Percentiles rank a stretch among this genome's conserved stretches.
These are phyloP conservation scores for Pheosia gnoma DNA, from an alignment of 2,888 invertebrate species.

Conservation along the genomic window DNA sequence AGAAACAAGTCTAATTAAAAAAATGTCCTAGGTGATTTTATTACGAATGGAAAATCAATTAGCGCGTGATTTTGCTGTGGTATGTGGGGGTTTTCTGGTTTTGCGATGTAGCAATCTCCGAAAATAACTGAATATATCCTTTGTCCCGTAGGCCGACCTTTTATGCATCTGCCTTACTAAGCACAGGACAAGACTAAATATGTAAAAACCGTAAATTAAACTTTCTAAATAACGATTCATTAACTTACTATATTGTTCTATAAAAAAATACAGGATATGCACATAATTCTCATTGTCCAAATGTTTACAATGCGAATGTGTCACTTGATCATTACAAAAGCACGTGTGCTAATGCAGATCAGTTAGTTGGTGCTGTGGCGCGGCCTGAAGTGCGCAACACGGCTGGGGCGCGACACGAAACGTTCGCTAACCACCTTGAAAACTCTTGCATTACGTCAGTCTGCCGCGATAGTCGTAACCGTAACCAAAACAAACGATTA, in stretches of 20 bases:
- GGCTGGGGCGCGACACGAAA: conserved; percentile 19
- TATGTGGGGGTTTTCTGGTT: no score
- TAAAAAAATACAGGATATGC: background rate
- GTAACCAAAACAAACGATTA: conserved; percentile 58
- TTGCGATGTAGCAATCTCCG: no score
- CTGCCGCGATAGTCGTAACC: conserved; percentile 44
- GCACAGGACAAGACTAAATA: no score
- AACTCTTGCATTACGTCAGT: conserved; percentile 70
- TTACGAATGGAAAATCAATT: no score
- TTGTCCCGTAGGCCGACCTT: no score
- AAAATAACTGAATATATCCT: no score
- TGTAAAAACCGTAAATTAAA: no score
- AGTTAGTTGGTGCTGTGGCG: conserved; percentile 59
- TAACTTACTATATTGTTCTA: no score
- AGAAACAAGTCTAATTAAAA: no score
- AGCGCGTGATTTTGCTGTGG: no score
- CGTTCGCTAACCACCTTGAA: conserved; percentile 47
- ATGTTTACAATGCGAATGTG: conserved; percentile 58
- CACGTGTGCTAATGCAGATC: conserved; percentile 59
- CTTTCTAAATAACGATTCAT: background rate
- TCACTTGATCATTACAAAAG: conserved; percentile 58
- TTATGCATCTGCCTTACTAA: no score
- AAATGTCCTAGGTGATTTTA: no score
- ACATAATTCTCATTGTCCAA: conserved; percentile 33
- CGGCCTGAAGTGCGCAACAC: conserved; percentile 42